Evolutionary conservation across 2,888 invertebrate species (phyloP).

Genomic region (Nemotelus pantherinus): DNA sequence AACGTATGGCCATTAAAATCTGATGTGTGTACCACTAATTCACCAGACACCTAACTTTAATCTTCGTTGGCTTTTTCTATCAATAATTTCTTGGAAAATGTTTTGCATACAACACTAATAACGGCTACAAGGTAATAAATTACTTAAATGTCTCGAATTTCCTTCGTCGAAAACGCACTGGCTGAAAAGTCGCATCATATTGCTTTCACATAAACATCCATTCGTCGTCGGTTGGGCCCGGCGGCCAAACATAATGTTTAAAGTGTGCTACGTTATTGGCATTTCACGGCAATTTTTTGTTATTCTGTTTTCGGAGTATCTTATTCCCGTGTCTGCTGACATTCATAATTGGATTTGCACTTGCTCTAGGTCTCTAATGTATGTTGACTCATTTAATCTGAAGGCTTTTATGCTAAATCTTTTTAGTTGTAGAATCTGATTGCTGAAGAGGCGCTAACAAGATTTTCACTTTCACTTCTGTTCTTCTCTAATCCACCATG

Average conservation of each 20-base stretch:
- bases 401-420: background rate
- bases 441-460: constrained; percentile 31
- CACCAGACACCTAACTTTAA: no score
- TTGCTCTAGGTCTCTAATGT: background rate
- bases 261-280: background rate
- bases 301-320: background rate
- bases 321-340: constrained; percentile 9
- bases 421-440: background rate
- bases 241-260: constrained; percentile 2
- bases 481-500: no score
- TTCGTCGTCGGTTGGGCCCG: no score
- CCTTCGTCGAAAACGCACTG: background rate
- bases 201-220: constrained; percentile 10
- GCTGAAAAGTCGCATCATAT: background rate
- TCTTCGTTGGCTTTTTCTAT: no score
- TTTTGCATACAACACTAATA: no score
- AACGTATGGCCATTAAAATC: no score
- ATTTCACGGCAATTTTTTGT: background rate
- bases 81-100: no score
- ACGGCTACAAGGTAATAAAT: background rate
- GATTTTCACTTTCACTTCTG: background rate
- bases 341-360: constrained; percentile 37
- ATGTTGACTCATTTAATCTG: constrained; percentile 31
- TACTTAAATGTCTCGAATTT: constrained; percentile 8
- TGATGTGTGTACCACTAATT: no score